phyloP scores from a whole-genome alignment of 2,113 vertebrate species.

The Mola mola region DNA sequence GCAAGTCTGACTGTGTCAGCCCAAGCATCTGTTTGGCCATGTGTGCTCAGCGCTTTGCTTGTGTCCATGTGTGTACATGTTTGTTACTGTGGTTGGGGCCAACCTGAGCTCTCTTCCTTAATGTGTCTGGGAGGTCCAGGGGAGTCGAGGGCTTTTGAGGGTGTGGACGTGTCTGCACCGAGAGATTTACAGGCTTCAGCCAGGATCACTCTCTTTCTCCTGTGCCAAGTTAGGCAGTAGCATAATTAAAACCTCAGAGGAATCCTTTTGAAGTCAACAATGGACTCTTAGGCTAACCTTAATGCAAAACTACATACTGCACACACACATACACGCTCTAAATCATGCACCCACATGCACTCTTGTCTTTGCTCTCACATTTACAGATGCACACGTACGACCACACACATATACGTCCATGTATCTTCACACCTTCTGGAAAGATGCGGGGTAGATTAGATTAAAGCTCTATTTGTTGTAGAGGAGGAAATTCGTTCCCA shows the following conservation, averaged over 20 bases:
- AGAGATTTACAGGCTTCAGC: conserved; percentile 83
- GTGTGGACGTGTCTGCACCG: conserved; percentile 79
- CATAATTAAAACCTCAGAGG: conserved; percentile 85
- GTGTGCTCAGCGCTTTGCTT: conserved; percentile 54
- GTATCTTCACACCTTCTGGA: conserved; percentile 53
- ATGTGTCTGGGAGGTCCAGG: conserved; percentile 82
- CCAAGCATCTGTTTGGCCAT: conserved; percentile 51
- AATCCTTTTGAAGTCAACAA: conserved; percentile 84
- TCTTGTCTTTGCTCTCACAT: conserved; percentile 62
- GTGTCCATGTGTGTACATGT: conserved; percentile 58
- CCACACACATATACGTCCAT: conserved; percentile 66
- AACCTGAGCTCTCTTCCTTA: conserved; percentile 64
- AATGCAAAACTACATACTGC: conserved; percentile 65
- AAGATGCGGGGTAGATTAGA: conserved; percentile 69
- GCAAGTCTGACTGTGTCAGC: conserved; percentile 47
- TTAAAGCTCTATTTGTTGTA: conserved; percentile 72
- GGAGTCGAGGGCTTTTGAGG: conserved; percentile 80
- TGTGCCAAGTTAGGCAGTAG: conserved; percentile 86
- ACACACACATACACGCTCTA: conserved; percentile 41
- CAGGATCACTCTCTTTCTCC: conserved; percentile 80
- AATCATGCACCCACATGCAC: conserved; percentile 69
- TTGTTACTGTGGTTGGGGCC: conserved; percentile 66
- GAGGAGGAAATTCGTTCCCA: conserved; percentile 72
- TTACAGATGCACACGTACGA: conserved; percentile 53
- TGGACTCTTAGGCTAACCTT: conserved; percentile 76